A percentile compares a stretch with the other conserved stretches of the same genome.
phyloP scores from a whole-genome alignment of 2,113 vertebrate genomes.

The Gasterosteus aculeatus region DNA sequence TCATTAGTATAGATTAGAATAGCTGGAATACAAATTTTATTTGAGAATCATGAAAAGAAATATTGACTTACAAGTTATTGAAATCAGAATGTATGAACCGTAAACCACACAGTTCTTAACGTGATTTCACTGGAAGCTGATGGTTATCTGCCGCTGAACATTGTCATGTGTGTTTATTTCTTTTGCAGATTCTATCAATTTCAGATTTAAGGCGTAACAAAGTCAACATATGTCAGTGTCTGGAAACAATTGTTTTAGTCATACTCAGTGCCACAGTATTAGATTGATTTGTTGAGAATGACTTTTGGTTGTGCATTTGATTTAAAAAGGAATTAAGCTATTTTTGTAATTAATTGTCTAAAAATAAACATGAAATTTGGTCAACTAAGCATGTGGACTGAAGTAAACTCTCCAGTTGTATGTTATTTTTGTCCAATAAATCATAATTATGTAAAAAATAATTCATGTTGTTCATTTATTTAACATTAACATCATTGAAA shows the following conservation, averaged over 20 bases:
- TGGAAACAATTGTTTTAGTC: slow-evolving; percentile 59
- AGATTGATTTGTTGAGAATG: slow-evolving; percentile 65
- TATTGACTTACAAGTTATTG: slow-evolving; percentile 7
- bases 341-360: slow-evolving; percentile 79
- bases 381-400: slow-evolving; percentile 72
- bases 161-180: slow-evolving; percentile 63
- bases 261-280: slow-evolving; percentile 64
- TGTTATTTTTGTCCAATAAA: slow-evolving; percentile 54
- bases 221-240: slow-evolving; percentile 36
- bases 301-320: slow-evolving; percentile 73
- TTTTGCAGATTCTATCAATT: slow-evolving; percentile 70
- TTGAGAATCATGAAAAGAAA: slow-evolving; percentile 6
- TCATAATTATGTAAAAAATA: slow-evolving; percentile 27
- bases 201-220: slow-evolving; percentile 37
- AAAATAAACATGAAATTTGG: slow-evolving; percentile 69
- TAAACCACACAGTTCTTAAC: slow-evolving; percentile 12
- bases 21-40: slow-evolving; percentile 3
- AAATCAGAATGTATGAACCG: neutral
- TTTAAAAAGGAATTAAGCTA: slow-evolving; percentile 79
- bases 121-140: slow-evolving; percentile 58
- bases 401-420: slow-evolving; percentile 63
- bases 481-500: neutral
- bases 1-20: slow-evolving; percentile 21
- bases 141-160: slow-evolving; percentile 65
- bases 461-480: slow-evolving; percentile 19